phyloP scores from a whole-genome alignment of 2,888 invertebrate genomes.

The Dasysyrphus albostriatus region DNA sequence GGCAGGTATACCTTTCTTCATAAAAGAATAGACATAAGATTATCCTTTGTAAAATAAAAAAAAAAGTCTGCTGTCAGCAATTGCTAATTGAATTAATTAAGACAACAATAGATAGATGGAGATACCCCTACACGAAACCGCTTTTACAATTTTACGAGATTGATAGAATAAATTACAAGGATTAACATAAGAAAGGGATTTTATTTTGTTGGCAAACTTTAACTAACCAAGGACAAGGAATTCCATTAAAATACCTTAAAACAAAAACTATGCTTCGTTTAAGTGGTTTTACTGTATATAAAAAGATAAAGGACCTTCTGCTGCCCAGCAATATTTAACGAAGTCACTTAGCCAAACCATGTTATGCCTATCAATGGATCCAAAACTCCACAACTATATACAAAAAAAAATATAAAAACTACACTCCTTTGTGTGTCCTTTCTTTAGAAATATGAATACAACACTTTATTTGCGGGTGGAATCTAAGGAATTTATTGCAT shows the following conservation, averaged over 20 bases:
- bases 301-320: conserved; percentile 2
- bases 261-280: conserved; percentile 40
- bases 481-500: conserved; percentile 60
- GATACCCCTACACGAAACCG: conserved; percentile 48
- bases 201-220: not conserved
- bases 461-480: conserved; percentile 48
- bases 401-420: not conserved
- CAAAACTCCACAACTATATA: not conserved
- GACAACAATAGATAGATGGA: conserved; percentile 48
- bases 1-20: not conserved
- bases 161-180: conserved; percentile 67
- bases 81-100: conserved; percentile 74
- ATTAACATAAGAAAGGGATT: conserved; percentile 63
- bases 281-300: conserved; percentile 2
- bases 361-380: not conserved
- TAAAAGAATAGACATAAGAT: conserved; percentile 6
- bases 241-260: conserved; percentile 23
- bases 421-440: conserved; percentile 23
- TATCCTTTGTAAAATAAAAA: conserved; percentile 37
- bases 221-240: not conserved
- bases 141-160: conserved; percentile 53
- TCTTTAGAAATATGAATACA: not conserved
- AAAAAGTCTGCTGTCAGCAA: conserved; percentile 23
- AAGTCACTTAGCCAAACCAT: conserved; percentile 46
- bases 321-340: conserved; percentile 37